Evolutionary conservation across 2,113 vertebrate species (phyloP).

Genomic region (Rallus limicola): DNA sequence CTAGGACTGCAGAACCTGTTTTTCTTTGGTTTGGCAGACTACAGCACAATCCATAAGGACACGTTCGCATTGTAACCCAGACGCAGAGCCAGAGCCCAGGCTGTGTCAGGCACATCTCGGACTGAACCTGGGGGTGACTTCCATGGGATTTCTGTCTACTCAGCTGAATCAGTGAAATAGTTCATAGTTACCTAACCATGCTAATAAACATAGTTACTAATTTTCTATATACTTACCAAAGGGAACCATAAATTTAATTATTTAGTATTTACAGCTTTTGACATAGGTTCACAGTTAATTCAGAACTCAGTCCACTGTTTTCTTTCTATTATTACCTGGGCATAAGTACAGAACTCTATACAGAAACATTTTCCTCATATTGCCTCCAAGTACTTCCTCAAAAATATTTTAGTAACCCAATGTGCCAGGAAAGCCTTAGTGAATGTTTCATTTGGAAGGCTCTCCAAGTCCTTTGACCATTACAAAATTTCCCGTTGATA

Average conservation of each 20-base stretch:
- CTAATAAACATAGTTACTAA: not conserved
- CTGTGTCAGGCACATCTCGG: not conserved
- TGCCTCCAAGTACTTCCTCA: not conserved
- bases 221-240: not conserved
- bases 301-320: not conserved
- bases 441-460: not conserved
- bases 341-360: not conserved
- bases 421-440: not conserved
- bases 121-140: not conserved
- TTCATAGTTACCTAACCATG: not conserved
- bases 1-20: not conserved
- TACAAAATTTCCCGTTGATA: not conserved
- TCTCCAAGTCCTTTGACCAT: not conserved
- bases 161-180: not conserved
- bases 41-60: not conserved
- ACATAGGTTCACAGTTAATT: not conserved
- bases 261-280: not conserved
- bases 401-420: not conserved
- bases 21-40: not conserved
- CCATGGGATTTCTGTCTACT: not conserved
- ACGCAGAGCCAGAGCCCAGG: not conserved
- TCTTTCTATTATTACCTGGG: not conserved
- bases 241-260: not conserved
- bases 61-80: accelerated
- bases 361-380: not conserved